Conservation (phyloP, 2,113 vertebrate species). For the Mus pahari region DNA sequence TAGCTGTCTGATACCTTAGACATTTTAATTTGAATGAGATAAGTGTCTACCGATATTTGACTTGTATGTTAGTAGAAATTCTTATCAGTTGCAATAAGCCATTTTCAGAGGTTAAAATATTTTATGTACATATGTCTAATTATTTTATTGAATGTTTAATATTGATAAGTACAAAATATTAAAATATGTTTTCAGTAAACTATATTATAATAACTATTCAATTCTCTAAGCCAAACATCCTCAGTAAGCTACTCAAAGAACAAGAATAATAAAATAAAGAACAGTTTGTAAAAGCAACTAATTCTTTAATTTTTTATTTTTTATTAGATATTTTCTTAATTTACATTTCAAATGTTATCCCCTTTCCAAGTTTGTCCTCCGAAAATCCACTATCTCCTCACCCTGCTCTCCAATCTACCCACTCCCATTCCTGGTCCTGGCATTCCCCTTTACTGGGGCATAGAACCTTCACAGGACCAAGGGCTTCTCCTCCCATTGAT, state of each 20-base stretch:
- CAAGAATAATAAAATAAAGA: neutral
- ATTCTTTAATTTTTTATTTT: neutral
- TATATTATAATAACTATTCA: neutral
- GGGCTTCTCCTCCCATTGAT: no score
- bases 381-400: no score
- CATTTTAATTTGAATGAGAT: neutral
- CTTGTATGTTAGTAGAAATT: neutral
- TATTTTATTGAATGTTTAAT: constrained; percentile 62
- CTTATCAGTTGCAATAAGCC: constrained; percentile 13
- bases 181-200: constrained; percentile 56
- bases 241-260: neutral
- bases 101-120: constrained; percentile 3
- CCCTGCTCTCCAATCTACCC: no score
- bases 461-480: no score
- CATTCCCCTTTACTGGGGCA: no score
- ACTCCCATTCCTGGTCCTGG: no score
- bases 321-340: no score
- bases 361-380: no score
- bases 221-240: neutral
- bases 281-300: constrained; percentile 43
- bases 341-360: no score
- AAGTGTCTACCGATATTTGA: constrained; percentile 41
- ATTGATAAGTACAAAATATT: neutral
- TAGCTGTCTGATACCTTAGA: neutral
- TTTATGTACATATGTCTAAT: neutral